These are phyloP conservation scores for Gymnocephalus cernua DNA, from an alignment of 2,113 vertebrate species.

Conservation along the genomic window DNA sequence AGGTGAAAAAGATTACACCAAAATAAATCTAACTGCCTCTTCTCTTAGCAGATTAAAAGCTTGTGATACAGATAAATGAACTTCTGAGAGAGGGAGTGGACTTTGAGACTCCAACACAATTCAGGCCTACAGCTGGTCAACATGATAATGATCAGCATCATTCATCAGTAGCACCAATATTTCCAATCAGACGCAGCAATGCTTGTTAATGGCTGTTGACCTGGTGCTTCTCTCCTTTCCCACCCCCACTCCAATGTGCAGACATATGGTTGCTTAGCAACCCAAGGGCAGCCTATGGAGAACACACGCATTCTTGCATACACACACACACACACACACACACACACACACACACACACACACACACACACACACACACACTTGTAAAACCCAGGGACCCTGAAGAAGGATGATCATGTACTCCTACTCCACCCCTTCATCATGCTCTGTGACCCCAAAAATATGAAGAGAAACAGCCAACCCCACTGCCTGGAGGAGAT, in stretches of 20 bases:
- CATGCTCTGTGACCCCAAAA: constrained; percentile 40
- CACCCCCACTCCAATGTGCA: constrained; percentile 74
- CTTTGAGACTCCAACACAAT: constrained; percentile 8
- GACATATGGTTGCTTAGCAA: constrained; percentile 78
- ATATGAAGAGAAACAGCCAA: constrained; percentile 22
- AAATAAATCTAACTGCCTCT: background rate
- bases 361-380: constrained; percentile 25
- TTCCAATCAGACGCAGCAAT: constrained; percentile 67
- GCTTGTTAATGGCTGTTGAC: constrained; percentile 71
- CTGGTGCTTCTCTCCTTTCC: constrained; percentile 67
- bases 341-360: background rate
- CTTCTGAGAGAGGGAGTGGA: constrained; percentile 7
- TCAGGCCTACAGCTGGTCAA: constrained; percentile 22
- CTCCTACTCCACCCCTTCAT: constrained; percentile 47
- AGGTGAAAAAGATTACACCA: background rate
- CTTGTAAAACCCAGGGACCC: constrained; percentile 60
- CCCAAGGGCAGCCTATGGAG: constrained; percentile 63
- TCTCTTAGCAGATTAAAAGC: background rate
- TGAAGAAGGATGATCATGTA: constrained; percentile 61
- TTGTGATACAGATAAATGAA: constrained; percentile 12
- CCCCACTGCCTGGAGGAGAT: constrained; percentile 19
- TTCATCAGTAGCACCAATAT: constrained; percentile 60
- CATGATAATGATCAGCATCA: constrained; percentile 63
- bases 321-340: constrained; percentile 12
- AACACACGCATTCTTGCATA: constrained; percentile 33